Percentiles rank a stretch among this genome's conserved stretches.
These are phyloP conservation scores for Podarcis raffonei DNA, from an alignment of 2,113 vertebrate species.

Conservation along the genomic window DNA sequence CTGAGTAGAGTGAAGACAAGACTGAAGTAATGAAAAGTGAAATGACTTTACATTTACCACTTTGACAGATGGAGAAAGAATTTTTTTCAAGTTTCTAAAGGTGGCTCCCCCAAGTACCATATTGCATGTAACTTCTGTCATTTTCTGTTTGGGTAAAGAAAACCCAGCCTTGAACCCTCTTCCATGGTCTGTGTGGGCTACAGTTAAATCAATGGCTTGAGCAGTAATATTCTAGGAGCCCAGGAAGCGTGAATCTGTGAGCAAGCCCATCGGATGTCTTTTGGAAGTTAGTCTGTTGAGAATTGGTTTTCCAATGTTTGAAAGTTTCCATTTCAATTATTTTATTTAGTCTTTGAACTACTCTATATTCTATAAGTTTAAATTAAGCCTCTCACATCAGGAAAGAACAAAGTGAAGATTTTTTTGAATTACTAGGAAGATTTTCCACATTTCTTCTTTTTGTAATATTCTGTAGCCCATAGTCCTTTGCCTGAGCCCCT, in stretches of 20 bases:
- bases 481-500: too few species aligned
- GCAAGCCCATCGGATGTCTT: background rate
- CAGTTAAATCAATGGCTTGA: background rate
- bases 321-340: too few species aligned
- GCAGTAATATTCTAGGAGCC: background rate
- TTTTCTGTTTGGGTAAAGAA: background rate
- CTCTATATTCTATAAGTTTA: too few species aligned
- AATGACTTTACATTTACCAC: conserved; percentile 28
- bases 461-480: too few species aligned
- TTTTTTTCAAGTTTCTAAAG: background rate
- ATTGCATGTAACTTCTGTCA: background rate
- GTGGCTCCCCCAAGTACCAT: too few species aligned
- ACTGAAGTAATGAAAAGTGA: conserved; percentile 26
- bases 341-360: too few species aligned
- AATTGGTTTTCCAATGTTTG: background rate
- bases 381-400: too few species aligned
- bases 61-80: conserved; percentile 1
- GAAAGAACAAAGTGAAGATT: too few species aligned
- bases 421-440: too few species aligned
- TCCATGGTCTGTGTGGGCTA: background rate
- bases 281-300: background rate
- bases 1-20: conserved; percentile 21
- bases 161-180: background rate
- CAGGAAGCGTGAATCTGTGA: background rate
- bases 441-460: too few species aligned